A percentile compares a stretch with the other conserved stretches of the same genome.
Evolutionary conservation across 2,888 invertebrate species (phyloP).

Genomic region (Heliconius sara): DNA sequence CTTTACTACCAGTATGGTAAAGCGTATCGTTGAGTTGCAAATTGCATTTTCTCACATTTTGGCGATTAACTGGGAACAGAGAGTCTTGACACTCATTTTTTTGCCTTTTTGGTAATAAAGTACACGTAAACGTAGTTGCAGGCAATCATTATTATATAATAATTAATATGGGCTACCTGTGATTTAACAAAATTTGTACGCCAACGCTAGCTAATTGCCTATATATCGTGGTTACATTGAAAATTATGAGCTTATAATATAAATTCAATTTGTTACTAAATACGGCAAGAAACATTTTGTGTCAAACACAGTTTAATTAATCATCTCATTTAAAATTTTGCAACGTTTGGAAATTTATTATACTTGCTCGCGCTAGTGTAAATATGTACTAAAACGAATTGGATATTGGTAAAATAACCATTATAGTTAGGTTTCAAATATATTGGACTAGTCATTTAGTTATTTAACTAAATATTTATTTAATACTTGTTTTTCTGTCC

Average conservation of each 20-base stretch:
- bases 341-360: slow-evolving; percentile 15
- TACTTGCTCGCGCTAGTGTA: slow-evolving; percentile 8
- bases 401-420: neutral
- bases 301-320: slow-evolving; percentile 37
- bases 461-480: too few relatives aligned
- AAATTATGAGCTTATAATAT: slow-evolving; percentile 43
- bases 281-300: slow-evolving; percentile 35
- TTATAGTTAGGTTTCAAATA: neutral
- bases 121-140: too few relatives aligned
- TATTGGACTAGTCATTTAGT: neutral
- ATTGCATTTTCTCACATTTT: too few relatives aligned
- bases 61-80: neutral
- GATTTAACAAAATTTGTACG: slow-evolving; percentile 34
- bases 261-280: slow-evolving; percentile 43
- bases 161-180: neutral
- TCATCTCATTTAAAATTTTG: slow-evolving; percentile 22
- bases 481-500: too few relatives aligned
- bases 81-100: neutral
- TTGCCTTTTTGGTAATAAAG: too few relatives aligned
- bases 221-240: slow-evolving; percentile 44
- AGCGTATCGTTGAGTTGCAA: too few relatives aligned
- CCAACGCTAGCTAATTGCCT: slow-evolving; percentile 40
- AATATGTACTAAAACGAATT: neutral
- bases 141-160: neutral
- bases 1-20: too few relatives aligned